phyloP scores from a whole-genome alignment of 1,140 invertebrate genomes.

The Lordiphosa collinella region DNA sequence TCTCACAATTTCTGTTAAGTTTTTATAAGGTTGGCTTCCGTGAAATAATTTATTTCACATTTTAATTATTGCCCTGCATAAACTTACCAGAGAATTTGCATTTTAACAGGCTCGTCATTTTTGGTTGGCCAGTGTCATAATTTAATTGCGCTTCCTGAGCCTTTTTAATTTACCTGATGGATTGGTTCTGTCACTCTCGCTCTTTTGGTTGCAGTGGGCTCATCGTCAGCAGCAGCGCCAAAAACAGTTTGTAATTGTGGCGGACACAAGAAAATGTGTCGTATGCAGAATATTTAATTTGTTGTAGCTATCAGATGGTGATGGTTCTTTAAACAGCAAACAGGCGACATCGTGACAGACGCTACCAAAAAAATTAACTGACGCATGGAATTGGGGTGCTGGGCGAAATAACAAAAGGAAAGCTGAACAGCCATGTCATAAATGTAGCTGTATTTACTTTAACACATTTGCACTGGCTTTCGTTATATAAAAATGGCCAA shows the following conservation, averaged over 20 bases:
- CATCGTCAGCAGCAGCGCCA: conserved; percentile 19
- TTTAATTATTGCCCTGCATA: conserved; percentile 20
- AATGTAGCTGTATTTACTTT: conserved; percentile 34
- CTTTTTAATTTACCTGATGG: conserved; percentile 53
- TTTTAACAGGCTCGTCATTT: conserved; percentile 41
- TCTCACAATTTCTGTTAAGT: too few relatives aligned
- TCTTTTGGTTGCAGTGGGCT: conserved; percentile 14
- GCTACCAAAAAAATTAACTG: conserved; percentile 18
- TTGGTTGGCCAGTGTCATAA: conserved; percentile 4
- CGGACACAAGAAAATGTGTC: conserved; percentile 25
- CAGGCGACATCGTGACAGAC: conserved; percentile 36
- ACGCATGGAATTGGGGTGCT: background rate
- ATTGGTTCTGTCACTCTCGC: conserved; percentile 5
- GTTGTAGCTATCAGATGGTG: conserved; percentile 45
- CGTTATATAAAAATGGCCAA: conserved; percentile 38
- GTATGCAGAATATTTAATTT: conserved; percentile 45
- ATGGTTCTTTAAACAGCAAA: conserved; percentile 43
- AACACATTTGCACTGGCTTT: conserved; percentile 22
- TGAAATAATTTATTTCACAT: conserved; percentile 5
- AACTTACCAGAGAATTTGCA: conserved; percentile 24
- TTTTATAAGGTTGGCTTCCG: background rate
- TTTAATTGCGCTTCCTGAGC: conserved; percentile 29
- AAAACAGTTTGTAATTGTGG: background rate
- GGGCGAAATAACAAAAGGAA: conserved; percentile 3
- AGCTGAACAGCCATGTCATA: conserved; percentile 22